phyloP scores from a whole-genome alignment of 2,113 vertebrate species.

The Pimephales promelas region DNA sequence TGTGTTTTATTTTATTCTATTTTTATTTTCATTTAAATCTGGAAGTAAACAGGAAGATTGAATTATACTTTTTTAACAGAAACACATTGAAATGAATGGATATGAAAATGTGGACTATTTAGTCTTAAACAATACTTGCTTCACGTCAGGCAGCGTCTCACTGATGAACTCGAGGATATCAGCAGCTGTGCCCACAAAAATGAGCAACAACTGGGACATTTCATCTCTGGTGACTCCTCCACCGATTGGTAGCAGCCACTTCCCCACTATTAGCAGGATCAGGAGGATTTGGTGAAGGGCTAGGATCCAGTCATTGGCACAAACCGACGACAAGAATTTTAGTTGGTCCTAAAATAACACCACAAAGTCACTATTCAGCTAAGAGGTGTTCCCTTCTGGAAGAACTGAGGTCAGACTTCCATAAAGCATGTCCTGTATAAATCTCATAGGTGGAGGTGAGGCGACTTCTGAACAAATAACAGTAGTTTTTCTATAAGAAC shows the following conservation, averaged over 20 bases:
- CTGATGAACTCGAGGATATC: constrained; percentile 96
- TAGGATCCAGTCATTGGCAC: constrained; percentile 87
- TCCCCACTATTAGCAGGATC: constrained; percentile 89
- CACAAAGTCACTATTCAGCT: not conserved
- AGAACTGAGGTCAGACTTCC: not conserved
- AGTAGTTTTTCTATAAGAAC: constrained; percentile 19
- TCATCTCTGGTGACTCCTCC: constrained; percentile 87
- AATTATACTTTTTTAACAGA: not conserved
- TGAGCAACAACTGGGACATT: constrained; percentile 91
- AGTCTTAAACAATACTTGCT: constrained; percentile 74
- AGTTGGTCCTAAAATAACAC: constrained; percentile 10
- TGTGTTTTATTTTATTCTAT: no score
- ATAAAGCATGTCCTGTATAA: constrained; percentile 13
- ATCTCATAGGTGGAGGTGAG: constrained; percentile 1
- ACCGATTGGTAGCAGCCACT: constrained; percentile 92
- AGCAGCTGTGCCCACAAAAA: constrained; percentile 93
- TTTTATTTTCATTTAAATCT: not conserved
- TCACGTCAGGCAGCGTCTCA: constrained; percentile 87
- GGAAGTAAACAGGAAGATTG: not conserved
- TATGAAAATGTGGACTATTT: not conserved
- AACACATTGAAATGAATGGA: not conserved
- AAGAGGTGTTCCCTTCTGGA: not conserved
- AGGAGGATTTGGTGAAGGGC: constrained; percentile 90
- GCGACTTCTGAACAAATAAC: constrained; percentile 1
- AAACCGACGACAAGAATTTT: constrained; percentile 65